These are phyloP conservation scores for Epinephelus awoara DNA, from an alignment of 2,797 vertebrate genomes.

Conservation along the genomic window DNA sequence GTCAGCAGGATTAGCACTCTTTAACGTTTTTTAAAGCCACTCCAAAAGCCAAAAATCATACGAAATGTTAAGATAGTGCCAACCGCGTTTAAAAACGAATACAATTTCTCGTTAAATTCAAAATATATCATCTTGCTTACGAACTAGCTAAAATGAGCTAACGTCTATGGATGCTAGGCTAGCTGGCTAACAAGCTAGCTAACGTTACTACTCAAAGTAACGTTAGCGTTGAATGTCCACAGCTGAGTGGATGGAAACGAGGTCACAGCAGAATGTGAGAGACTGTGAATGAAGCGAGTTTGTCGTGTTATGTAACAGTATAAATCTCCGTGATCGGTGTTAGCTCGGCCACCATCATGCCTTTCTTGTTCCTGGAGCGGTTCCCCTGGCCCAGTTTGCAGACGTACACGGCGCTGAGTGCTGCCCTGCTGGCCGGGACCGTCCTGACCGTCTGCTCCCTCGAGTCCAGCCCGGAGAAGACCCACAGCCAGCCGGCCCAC, in stretches of 20 bases:
- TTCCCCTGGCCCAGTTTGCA: conserved; percentile 24
- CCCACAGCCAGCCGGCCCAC: neutral
- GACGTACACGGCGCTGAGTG: conserved; percentile 21
- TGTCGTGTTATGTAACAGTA: no score
- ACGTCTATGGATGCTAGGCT: neutral
- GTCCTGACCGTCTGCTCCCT: conserved; percentile 12
- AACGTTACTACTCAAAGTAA: neutral
- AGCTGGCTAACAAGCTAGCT: neutral
- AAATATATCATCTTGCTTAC: neutral
- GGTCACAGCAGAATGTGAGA: no score
- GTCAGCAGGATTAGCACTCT: no score
- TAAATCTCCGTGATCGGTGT: no score
- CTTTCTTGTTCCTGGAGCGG: conserved; percentile 17
- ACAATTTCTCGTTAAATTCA: neutral
- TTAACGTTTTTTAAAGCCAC: no score
- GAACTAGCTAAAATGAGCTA: neutral
- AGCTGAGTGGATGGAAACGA: neutral
- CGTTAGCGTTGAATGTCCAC: neutral
- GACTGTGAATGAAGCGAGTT: no score
- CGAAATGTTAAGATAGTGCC: neutral
- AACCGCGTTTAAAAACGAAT: neutral
- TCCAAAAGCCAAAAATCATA: no score
- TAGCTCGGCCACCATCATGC: conserved; percentile 17
- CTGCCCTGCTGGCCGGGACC: conserved; percentile 14
- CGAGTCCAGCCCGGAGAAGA: conserved; percentile 2